Percentiles rank a stretch among this genome's conserved stretches.
phyloP scores from a whole-genome alignment of 2,888 invertebrate genomes.

The Teinopalpus imperialis region DNA sequence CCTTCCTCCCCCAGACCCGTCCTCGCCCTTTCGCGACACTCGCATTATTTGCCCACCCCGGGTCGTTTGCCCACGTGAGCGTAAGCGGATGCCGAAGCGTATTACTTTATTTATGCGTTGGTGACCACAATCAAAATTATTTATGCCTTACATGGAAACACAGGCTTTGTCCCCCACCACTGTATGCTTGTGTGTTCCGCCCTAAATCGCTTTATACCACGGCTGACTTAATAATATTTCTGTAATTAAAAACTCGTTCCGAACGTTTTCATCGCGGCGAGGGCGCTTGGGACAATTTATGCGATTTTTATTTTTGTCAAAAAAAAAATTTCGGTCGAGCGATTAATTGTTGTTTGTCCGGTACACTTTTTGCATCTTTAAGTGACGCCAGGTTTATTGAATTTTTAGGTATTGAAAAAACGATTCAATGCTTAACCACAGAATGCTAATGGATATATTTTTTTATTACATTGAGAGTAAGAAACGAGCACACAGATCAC shows the following conservation, averaged over 20 bases:
- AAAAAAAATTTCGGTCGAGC: slow-evolving; percentile 18
- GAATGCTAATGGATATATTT: no score
- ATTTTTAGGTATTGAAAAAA: no score
- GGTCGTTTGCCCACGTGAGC: slow-evolving; percentile 57
- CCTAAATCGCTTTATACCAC: slow-evolving; percentile 69
- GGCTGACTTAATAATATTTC: slow-evolving; percentile 72
- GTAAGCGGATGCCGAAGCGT: slow-evolving; percentile 46
- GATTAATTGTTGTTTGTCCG: slow-evolving; percentile 5
- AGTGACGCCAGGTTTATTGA: no score
- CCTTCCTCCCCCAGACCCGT: slow-evolving; percentile 34
- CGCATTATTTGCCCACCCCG: slow-evolving; percentile 62
- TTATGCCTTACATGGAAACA: slow-evolving; percentile 48
- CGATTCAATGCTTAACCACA: no score
- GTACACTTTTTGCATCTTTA: background rate
- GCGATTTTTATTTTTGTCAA: slow-evolving; percentile 42
- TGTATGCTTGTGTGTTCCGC: slow-evolving; percentile 31
- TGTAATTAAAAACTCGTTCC: slow-evolving; percentile 73
- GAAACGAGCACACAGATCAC: no score
- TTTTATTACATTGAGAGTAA: no score
- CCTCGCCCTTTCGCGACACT: slow-evolving; percentile 47
- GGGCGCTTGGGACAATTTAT: slow-evolving; percentile 54
- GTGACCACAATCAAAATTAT: slow-evolving; percentile 73
- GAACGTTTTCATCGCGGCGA: slow-evolving; percentile 55
- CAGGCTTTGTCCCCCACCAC: slow-evolving; percentile 3
- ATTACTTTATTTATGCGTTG: slow-evolving; percentile 68